Base-by-base conservation (phyloP, 2,888 invertebrate species). In the Eledona agricola region DNA sequence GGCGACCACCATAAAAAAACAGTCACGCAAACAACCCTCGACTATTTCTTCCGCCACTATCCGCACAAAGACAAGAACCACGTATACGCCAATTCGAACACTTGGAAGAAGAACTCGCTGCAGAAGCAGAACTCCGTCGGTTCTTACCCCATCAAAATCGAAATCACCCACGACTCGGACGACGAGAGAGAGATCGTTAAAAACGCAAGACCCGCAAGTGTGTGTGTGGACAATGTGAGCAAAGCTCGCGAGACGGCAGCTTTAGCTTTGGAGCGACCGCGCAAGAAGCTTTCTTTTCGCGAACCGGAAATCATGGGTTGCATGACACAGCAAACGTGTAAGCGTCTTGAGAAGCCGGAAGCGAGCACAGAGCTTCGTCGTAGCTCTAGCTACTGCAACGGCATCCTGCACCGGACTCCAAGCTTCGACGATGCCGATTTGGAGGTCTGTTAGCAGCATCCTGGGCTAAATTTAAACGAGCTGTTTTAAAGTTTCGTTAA, bases 281-380 rank as follows among this genome's bases (percentile, higher is more conserved):
- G 91, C 43, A 93, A 93, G 74, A 93, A 93, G 73, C 78, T 93
- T 5, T 93, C 92, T 4, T 93, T 93, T 75, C 85, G 90, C 53
- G 92, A 93, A 67, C 93, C 93, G 1, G 90, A 90, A 76, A 87
- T 88, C 34, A 79, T 85, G 55, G 77, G 78, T 0, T 19, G 10
- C 4, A 37, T 37, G 3, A 23, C 34, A 16, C 13, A 22, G 1
- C 25, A 37, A 4, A 1, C 15, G 3, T 5, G 11, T 3, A 26
- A 50, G 19, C 16, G 25, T 1, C 2, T 15, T 10, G 25, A 22
- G 20, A 13, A 49, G 29, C 23, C 42, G 26, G 25, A 32, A 9
- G n/a, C 38, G 62, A 9, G 63, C 65, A n/a, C n/a, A 20, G 67
- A 69, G 56, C 62, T 74, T 63, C 67, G 65, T 51, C 58, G 73